Evolutionary conservation across 2,888 invertebrate genomes (phyloP).

Genomic region (Scaptomyza cyrtandrae): DNA sequence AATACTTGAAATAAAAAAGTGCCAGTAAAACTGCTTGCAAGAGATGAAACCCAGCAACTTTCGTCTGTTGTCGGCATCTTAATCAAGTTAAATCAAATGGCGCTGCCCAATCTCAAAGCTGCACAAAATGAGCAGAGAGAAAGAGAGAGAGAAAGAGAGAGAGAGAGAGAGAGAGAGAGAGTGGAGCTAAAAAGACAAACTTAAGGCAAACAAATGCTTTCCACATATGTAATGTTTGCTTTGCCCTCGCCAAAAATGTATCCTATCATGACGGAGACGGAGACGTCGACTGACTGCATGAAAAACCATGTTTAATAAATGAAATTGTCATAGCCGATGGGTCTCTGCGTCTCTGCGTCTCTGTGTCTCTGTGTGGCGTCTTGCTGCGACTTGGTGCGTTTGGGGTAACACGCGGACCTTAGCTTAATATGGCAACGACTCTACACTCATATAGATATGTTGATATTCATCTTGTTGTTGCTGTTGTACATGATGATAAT

Average conservation of each 20-base stretch:
- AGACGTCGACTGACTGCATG: slow-evolving; percentile 20
- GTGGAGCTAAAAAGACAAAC: slow-evolving; percentile 1
- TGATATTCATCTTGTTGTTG: too few relatives aligned
- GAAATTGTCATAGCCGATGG: slow-evolving; percentile 73
- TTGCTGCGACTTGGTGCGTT: background rate
- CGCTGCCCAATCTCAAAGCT: slow-evolving; percentile 6
- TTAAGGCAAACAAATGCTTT: background rate
- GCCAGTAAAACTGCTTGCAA: too few relatives aligned
- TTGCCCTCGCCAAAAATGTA: slow-evolving; percentile 17
- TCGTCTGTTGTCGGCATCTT: slow-evolving; percentile 14
- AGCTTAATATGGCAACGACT: slow-evolving; percentile 41
- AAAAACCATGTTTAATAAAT: slow-evolving; percentile 72
- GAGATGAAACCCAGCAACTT: too few relatives aligned
- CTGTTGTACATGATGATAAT: too few relatives aligned
- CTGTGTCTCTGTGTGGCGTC: slow-evolving; percentile 9
- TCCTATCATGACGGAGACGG: slow-evolving; percentile 29
- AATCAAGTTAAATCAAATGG: slow-evolving; percentile 28
- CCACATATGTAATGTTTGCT: slow-evolving; percentile 1
- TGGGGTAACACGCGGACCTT: slow-evolving; percentile 5
- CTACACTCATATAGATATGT: too few relatives aligned
- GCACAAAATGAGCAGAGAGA: slow-evolving; percentile 23
- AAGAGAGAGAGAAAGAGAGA: too few relatives aligned
- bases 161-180: too few relatives aligned
- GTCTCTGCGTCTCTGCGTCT: slow-evolving; percentile 15
- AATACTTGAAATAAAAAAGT: too few relatives aligned